Evolutionary conservation across 1,140 invertebrate genomes (phyloP).

Genomic region (Aleiodes sp.): DNA sequence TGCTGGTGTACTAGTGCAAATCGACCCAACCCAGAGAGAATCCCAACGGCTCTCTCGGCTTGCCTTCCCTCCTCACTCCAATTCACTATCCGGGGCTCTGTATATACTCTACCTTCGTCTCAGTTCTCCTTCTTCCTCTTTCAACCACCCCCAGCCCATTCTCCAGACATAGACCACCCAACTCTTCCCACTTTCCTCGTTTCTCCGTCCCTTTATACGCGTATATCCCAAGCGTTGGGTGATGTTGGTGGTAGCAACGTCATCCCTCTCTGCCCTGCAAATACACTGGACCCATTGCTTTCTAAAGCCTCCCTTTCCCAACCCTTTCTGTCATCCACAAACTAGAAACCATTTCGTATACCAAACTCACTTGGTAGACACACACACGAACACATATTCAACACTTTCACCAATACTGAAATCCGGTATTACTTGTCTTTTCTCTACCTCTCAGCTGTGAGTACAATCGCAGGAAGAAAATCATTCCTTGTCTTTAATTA

Average conservation of each 20-base stretch:
- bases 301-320: background rate
- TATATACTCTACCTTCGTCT: constrained; percentile 21
- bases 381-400: background rate
- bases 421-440: constrained; percentile 1
- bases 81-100: constrained; percentile 22
- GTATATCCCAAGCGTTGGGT: background rate
- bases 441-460: background rate
- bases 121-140: constrained; percentile 29
- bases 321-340: background rate
- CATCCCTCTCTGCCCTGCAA: constrained; percentile 4
- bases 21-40: constrained; percentile 39
- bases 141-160: too few species aligned
- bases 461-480: constrained; percentile 42
- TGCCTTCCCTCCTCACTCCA: constrained; percentile 33
- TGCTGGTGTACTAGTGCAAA: constrained; percentile 45
- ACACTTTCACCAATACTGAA: too few species aligned
- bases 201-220: constrained; percentile 31
- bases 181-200: constrained; percentile 42
- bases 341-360: background rate
- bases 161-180: constrained; percentile 43
- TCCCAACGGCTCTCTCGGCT: constrained; percentile 28
- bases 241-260: constrained; percentile 21
- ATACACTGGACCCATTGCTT: background rate
- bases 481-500: constrained; percentile 41
- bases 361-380: background rate